Evolutionary conservation across 2,888 invertebrate genomes (phyloP).

Genomic region (Watsonalla cultraria): DNA sequence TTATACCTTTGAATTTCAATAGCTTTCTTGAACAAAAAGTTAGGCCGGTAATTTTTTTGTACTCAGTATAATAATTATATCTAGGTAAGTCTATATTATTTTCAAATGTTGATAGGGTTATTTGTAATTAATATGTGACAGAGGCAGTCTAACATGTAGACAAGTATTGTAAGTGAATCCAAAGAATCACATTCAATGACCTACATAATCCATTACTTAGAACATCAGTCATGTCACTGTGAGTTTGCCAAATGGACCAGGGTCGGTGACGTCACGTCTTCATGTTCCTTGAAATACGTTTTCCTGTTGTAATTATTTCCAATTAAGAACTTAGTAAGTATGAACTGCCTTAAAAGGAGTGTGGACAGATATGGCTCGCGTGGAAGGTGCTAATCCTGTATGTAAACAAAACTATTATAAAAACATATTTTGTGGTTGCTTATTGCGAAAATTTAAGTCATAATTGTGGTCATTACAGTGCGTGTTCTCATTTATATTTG

Average conservation of each 20-base stretch:
- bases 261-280: slow-evolving; percentile 33
- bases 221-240: slow-evolving; percentile 14
- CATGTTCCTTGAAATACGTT: slow-evolving; percentile 21
- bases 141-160: neutral
- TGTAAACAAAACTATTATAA: neutral
- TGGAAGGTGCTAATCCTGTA: neutral
- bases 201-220: slow-evolving; percentile 1
- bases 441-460: neutral
- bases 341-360: neutral
- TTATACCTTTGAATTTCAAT: too few species aligned
- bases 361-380: neutral
- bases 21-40: too few species aligned
- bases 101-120: too few species aligned
- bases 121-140: too few species aligned
- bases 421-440: neutral
- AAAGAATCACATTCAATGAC: neutral
- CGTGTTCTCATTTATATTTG: too few species aligned
- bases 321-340: neutral
- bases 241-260: slow-evolving; percentile 29
- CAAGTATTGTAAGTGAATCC: neutral
- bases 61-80: too few species aligned
- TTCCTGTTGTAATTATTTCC: slow-evolving; percentile 1
- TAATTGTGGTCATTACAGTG: too few species aligned
- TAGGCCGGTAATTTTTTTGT: too few species aligned
- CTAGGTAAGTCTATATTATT: too few species aligned